Percentiles rank a stretch among this genome's conserved stretches.
phyloP scores from a whole-genome alignment of 2,888 invertebrate genomes.

The Meta bourneti region DNA sequence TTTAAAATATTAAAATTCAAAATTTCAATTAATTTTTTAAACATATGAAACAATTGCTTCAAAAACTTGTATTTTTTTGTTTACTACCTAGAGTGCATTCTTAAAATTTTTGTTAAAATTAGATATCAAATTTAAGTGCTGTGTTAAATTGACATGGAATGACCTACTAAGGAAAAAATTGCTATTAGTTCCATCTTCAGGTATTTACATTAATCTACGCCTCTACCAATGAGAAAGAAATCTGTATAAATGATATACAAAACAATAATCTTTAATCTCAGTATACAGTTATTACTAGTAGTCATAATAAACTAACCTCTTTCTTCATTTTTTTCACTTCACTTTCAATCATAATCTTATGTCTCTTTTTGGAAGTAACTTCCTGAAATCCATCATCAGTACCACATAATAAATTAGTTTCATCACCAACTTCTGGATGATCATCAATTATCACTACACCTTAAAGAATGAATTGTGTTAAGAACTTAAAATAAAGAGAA shows the following conservation, averaged over 20 bases:
- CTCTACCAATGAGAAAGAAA: background rate
- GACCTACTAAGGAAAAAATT: no score
- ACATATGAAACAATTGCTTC: no score
- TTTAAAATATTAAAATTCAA: no score
- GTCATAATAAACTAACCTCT: conserved; percentile 78
- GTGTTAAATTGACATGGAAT: no score
- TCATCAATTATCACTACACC: conserved; percentile 83
- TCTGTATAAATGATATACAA: background rate
- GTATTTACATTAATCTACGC: background rate
- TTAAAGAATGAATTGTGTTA: conserved; percentile 77
- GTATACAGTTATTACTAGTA: background rate
- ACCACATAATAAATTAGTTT: conserved; percentile 81
- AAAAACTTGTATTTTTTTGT: no score
- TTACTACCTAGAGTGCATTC: no score
- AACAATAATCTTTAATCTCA: background rate
- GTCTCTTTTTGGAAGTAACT: conserved; percentile 88
- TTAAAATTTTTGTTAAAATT: no score
- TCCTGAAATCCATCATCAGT: conserved; percentile 87
- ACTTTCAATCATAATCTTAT: conserved; percentile 80
- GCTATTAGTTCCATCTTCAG: no score
- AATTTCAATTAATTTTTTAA: no score
- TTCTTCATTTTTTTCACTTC: conserved; percentile 81
- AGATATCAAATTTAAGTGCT: no score
- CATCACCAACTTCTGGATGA: conserved; percentile 82
- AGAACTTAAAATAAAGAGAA: background rate